A percentile compares a stretch with the other conserved stretches of the same genome.
phyloP scores from a whole-genome alignment of 1,140 invertebrate genomes.

The Ceratosolen fusciceps region DNA sequence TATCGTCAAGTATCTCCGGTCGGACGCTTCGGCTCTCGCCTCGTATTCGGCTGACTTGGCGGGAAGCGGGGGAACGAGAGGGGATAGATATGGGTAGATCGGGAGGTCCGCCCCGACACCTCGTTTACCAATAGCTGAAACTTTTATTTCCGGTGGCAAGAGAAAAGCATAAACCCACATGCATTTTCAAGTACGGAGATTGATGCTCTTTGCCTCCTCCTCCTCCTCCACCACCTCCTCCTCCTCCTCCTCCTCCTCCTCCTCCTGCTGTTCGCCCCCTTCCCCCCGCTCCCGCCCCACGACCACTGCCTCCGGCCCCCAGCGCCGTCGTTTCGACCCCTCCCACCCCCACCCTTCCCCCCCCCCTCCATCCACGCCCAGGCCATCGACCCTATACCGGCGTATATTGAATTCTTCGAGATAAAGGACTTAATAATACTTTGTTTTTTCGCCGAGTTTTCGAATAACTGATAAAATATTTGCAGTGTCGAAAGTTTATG shows the following conservation, averaged over 20 bases:
- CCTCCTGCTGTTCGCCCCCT: too few species aligned
- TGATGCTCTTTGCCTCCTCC: constrained; percentile 28
- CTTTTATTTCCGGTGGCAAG: constrained; percentile 46
- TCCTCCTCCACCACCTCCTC: too few species aligned
- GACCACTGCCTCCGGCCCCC: too few species aligned
- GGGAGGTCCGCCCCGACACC: not conserved
- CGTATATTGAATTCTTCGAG: constrained; percentile 19
- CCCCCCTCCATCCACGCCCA: too few species aligned
- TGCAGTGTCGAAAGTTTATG: not conserved
- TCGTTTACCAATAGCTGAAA: constrained; percentile 47
- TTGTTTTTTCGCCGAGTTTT: not conserved
- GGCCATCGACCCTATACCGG: not conserved
- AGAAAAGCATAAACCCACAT: constrained; percentile 37
- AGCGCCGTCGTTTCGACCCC: too few species aligned
- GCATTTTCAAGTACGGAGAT: constrained; percentile 46
- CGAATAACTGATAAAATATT: constrained; percentile 5
- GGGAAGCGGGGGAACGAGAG: too few species aligned
- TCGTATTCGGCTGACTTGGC: not conserved
- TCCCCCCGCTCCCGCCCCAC: too few species aligned
- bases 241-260: too few species aligned
- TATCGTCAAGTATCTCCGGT: not conserved
- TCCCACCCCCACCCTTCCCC: too few species aligned
- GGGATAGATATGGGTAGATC: not conserved
- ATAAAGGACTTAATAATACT: constrained; percentile 41
- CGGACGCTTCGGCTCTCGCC: not conserved